A percentile compares a stretch with the other conserved stretches of the same genome.
These are phyloP conservation scores for Cephalotes varians DNA, from an alignment of 2,888 invertebrate species.

Conservation along the genomic window DNA sequence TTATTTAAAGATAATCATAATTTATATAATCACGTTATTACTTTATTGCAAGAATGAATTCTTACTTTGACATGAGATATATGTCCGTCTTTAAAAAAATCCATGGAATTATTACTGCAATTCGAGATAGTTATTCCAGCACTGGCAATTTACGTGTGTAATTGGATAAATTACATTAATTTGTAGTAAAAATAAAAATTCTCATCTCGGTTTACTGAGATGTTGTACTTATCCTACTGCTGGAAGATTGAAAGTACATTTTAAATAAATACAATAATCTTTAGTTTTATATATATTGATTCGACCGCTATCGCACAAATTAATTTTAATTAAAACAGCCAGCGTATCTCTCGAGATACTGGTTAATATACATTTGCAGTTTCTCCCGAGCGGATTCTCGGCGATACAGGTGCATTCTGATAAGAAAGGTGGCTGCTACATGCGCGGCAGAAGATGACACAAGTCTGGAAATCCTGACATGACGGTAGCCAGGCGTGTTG, in stretches of 20 bases:
- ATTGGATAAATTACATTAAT: neutral
- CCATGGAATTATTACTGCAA: neutral
- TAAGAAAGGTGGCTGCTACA: constrained; percentile 28
- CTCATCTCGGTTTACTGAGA: neutral
- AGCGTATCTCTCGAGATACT: neutral
- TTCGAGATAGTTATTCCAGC: neutral
- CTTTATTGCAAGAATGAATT: neutral
- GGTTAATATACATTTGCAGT: neutral
- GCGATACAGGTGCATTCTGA: constrained; percentile 31
- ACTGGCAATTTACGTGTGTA: neutral
- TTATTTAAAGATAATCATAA: neutral
- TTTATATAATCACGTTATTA: neutral
- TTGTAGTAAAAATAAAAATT: constrained; percentile 1
- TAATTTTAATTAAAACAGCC: neutral
- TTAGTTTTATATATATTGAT: neutral
- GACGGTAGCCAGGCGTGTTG: constrained; percentile 32
- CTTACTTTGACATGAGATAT: neutral
- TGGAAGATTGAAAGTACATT: neutral
- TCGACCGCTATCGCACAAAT: neutral
- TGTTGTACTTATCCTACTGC: neutral
- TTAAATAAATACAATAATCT: neutral
- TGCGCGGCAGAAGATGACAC: constrained; percentile 1
- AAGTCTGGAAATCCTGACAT: constrained; percentile 42
- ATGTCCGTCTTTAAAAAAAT: neutral
- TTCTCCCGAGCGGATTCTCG: neutral